phyloP scores from a whole-genome alignment of 1,140 invertebrate species.

The Coptotermes formosanus region DNA sequence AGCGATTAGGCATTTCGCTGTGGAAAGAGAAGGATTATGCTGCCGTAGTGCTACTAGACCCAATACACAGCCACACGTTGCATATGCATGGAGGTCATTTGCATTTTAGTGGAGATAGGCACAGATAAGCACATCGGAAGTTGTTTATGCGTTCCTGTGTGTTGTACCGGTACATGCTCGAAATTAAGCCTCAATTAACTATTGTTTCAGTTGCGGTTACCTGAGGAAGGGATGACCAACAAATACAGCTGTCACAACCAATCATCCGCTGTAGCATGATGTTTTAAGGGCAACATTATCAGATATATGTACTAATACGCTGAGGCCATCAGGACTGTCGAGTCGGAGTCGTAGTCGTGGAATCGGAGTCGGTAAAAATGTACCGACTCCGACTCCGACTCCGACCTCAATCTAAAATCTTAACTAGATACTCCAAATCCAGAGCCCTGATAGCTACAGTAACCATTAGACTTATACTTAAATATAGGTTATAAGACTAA shows the following conservation, averaged over 20 bases:
- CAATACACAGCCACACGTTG: not conserved
- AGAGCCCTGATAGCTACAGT: no score
- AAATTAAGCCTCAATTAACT: not conserved
- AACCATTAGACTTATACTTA: no score
- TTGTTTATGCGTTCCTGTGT: not conserved
- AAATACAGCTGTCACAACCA: not conserved
- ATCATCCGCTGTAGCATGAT: no score
- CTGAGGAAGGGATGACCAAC: not conserved
- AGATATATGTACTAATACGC: no score
- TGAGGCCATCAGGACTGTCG: no score
- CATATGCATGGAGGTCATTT: conserved; percentile 4
- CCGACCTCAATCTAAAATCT: no score
- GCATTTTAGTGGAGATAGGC: not conserved
- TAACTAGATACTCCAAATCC: no score
- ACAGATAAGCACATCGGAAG: not conserved
- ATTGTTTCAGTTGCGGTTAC: not conserved
- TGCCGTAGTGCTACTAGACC: not conserved
- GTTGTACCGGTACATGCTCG: not conserved
- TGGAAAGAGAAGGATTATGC: not conserved
- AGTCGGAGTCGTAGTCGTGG: no score
- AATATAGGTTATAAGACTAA: no score
- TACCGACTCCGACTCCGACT: no score
- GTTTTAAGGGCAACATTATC: no score
- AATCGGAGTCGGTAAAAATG: no score
- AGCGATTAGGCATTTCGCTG: not conserved